Evolutionary conservation across 2,888 invertebrate genomes (phyloP), one percentile per base, ranked within the genome.

Genomic region (Sesia apiformis): DNA sequence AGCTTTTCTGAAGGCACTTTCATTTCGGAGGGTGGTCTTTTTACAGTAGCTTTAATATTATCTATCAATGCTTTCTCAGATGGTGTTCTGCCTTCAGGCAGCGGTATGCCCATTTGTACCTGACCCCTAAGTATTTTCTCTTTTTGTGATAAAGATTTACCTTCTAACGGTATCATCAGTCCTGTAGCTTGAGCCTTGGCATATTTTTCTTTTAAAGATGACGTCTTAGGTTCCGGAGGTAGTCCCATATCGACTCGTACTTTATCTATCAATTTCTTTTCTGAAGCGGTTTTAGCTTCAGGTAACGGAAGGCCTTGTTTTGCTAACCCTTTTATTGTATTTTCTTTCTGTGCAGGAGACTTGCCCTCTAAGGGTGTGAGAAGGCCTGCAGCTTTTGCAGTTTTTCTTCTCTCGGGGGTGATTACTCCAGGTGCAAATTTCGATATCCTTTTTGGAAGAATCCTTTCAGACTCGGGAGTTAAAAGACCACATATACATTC

Each of bases 341-440:
- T 71, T 63, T 76, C 74, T 54, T 70, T 74, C 56, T 74, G 64
- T 39, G 64, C 55, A 6, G 56, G 59, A 38, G 67, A 61, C 58
- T 78, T 78, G 4, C 76, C 72, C 53, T 62, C 54, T 4, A 78
- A 60, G 4, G 76, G 75, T 1, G 76, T 73, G 4, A 74, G 3
- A 56, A 60, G n/a, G 4, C 72, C 72, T 43, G 59, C 63, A 4
- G 61, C 62, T 39, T 60, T 43, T 3, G 68, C 69, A 56, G 65
- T 57, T 4, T 58, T 59, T 39, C 63, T 39, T 55, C 3, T 73
- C 8, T 63, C 63, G 3, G 71, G 62, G 4, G 59, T 39, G 38
- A 55, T 52, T 54, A 23, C 23, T 23, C 23, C 23, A 2, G 23
- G 2, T 1, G 23, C 23, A 23, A 23, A 23, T 23, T 23, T 23